phyloP scores from a whole-genome alignment of 2,888 invertebrate species.

The Amblyteles armatorius region DNA sequence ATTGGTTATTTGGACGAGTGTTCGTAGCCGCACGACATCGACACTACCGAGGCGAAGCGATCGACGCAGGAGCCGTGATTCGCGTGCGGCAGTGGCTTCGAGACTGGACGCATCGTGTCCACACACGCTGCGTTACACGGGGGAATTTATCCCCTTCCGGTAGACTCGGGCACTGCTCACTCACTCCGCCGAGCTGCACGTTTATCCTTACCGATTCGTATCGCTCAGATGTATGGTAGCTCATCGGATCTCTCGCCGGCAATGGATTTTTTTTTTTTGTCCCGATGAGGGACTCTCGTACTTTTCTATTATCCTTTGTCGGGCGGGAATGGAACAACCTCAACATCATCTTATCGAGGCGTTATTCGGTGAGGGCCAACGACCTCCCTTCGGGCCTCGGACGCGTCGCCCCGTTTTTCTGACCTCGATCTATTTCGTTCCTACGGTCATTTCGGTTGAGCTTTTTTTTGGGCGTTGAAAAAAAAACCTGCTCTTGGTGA shows the following conservation, averaged over 20 bases:
- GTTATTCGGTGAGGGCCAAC: neutral
- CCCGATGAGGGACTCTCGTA: neutral
- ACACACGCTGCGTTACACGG: slow-evolving; percentile 67
- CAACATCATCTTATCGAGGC: neutral
- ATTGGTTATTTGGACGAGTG: slow-evolving; percentile 1
- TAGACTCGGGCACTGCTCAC: slow-evolving; percentile 40
- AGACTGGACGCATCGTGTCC: slow-evolving; percentile 77
- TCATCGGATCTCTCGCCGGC: slow-evolving; percentile 7
- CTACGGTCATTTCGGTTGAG: neutral
- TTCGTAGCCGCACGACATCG: neutral
- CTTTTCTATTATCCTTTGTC: neutral
- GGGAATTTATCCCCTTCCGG: slow-evolving; percentile 64
- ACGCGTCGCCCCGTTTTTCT: neutral
- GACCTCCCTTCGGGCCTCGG: neutral
- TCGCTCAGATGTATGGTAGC: neutral
- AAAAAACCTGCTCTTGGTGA: too few relatives aligned
- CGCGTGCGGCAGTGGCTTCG: slow-evolving; percentile 73
- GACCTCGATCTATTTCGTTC: neutral
- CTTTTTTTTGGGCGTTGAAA: neutral
- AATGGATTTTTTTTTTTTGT: neutral
- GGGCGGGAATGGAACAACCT: neutral
- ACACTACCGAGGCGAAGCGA: slow-evolving; percentile 27
- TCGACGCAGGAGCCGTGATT: slow-evolving; percentile 54
- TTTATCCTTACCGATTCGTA: slow-evolving; percentile 27
- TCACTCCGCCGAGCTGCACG: slow-evolving; percentile 1